Percentiles rank a stretch among this genome's conserved stretches.
Conservation (phyloP, 2,113 vertebrate genomes). For the Pampusana beccarii region DNA sequence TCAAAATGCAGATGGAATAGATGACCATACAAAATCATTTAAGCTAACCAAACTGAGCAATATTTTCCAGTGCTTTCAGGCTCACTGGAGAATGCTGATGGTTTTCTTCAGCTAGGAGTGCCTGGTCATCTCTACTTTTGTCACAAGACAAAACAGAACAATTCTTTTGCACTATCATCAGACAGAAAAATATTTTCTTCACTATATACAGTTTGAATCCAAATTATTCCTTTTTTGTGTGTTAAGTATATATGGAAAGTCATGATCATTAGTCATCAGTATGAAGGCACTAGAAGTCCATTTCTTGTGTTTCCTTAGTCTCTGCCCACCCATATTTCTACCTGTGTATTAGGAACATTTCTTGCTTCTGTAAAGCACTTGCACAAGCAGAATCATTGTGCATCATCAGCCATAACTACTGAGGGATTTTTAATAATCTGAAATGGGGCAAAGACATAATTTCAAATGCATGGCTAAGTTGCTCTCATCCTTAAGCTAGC, state of each 20-base stretch:
- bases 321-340: background rate
- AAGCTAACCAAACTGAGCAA: background rate
- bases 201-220: background rate
- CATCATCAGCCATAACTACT: background rate
- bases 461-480: background rate
- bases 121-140: background rate
- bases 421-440: background rate
- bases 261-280: background rate
- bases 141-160: background rate
- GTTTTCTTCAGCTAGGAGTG: background rate
- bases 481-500: background rate
- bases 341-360: background rate
- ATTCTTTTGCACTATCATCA: background rate
- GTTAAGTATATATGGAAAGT: background rate
- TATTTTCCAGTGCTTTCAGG: background rate
- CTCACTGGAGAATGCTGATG: background rate
- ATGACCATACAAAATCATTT: background rate
- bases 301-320: background rate
- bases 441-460: background rate
- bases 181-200: background rate
- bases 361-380: background rate
- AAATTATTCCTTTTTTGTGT: background rate
- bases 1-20: background rate
- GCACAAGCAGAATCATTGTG: background rate
- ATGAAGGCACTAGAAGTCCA: background rate